Evolutionary conservation across 2,797 vertebrate species (phyloP), one percentile per base, ranked within the genome.

Genomic region (Megaceryle alcyon): DNA sequence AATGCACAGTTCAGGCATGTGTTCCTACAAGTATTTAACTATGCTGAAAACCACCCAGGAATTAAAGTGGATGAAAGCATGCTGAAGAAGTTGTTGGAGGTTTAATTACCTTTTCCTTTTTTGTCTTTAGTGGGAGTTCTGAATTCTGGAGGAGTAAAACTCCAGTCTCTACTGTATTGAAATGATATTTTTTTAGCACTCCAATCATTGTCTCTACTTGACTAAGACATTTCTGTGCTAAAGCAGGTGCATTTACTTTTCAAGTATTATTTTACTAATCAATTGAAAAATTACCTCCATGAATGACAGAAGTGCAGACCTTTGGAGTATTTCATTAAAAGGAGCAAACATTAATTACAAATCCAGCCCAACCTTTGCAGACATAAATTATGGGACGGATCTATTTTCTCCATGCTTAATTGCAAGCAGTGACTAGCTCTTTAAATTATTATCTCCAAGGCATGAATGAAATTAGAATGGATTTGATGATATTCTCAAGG

Each of bases 241-340:
- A 98, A 98, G 98, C 98, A 98, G 98, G 98, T 98, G 98, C 98
- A 98, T 99, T 99, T 99, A 98, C 99, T 99, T 99, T 99, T 98
- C 98, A 98, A 98, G 98, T 98, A 98, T 99, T 99, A 98, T 99
- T 98, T 99, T 98, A 98, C 98, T 96, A 98, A 99, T 99, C 99
- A 98, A 99, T 99, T 98, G 98, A 98, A 98, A 99, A 99, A 99
- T 99, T 99, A 98, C 99, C 98, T 98, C 97, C 97, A 98, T 98
- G 98, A 99, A 99, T 98, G 98, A 99, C 98, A 98, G 98, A 98
- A 98, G 97, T 97, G 97, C 98, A 98, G 98, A 98, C 98, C 98
- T 98, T 98, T 97, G 97, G 98, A 98, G 98, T 98, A 98, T 99
- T 98, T 99, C 98, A 98, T 98, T 98, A 98, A 89, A 94, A 96